Percentiles rank a stretch among this genome's conserved stretches.
Conservation (phyloP, 2,797 vertebrate species). For the Acanthurus leucopareius region DNA sequence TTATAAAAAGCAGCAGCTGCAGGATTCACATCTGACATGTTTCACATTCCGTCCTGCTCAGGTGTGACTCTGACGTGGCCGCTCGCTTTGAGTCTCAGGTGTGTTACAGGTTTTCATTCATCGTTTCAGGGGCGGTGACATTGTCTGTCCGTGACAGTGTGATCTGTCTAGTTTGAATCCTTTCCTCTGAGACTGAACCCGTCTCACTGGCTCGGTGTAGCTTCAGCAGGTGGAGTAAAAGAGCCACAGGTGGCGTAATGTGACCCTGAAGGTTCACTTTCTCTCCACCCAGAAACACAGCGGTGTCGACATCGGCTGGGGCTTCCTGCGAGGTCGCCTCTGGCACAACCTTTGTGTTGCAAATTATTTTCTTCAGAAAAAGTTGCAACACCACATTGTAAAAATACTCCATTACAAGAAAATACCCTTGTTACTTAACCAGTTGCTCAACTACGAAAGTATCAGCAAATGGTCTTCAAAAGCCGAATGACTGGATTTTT, state of each 20-base stretch:
- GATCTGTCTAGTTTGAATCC: no score
- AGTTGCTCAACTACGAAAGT: no score
- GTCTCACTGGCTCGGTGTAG: not conserved
- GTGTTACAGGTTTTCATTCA: slow-evolving; percentile 4
- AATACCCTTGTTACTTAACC: no score
- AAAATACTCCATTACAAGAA: no score
- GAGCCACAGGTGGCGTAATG: not conserved
- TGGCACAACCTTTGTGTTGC: not conserved
- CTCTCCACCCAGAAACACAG: not conserved
- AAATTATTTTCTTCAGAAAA: not conserved
- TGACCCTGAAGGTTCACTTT: not conserved
- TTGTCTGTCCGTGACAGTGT: not conserved
- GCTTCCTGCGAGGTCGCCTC: not conserved
- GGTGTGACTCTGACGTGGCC: not conserved
- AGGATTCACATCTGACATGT: not conserved
- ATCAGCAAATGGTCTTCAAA: no score
- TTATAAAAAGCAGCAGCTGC: not conserved
- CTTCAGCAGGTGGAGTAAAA: not conserved
- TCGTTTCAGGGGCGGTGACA: accelerated
- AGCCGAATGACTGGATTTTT: no score
- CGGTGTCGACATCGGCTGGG: not conserved
- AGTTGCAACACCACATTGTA: no score
- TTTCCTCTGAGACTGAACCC: not conserved
- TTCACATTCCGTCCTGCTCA: not conserved
- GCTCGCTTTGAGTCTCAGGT: not conserved